phyloP scores from a whole-genome alignment of 2,797 vertebrate genomes.

The Cirrhinus molitorella region DNA sequence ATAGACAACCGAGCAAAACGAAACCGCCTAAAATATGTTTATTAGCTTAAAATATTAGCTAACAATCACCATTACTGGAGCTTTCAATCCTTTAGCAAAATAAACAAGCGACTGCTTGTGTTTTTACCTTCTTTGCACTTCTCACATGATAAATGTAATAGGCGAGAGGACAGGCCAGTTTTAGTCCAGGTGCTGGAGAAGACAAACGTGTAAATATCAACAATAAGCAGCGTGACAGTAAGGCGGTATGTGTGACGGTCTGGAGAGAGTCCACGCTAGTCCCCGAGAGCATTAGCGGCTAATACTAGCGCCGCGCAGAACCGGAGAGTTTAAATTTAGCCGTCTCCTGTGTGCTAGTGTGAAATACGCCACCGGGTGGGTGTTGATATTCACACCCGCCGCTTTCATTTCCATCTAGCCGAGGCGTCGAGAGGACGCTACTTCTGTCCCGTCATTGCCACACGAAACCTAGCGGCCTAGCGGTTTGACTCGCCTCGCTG shows the following conservation, averaged over 20 bases:
- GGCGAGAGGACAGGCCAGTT: constrained; percentile 50
- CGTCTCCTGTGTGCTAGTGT: constrained; percentile 38
- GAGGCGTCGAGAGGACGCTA: neutral
- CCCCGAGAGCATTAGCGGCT: constrained; percentile 55
- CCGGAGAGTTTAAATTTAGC: constrained; percentile 70
- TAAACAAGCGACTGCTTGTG: neutral
- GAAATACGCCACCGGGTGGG: constrained; percentile 64
- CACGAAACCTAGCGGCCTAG: constrained; percentile 49
- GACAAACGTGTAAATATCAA: constrained; percentile 64
- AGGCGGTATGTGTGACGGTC: constrained; percentile 26
- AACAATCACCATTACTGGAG: neutral
- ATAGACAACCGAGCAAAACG: too few species aligned
- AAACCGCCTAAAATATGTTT: too few species aligned
- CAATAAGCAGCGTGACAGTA: constrained; percentile 55
- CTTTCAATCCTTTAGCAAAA: neutral
- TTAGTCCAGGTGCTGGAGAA: constrained; percentile 54
- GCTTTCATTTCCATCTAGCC: constrained; percentile 59
- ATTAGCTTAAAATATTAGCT: too few species aligned
- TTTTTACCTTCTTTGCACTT: neutral
- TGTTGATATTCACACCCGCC: constrained; percentile 61
- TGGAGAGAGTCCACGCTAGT: neutral
- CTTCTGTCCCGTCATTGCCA: neutral
- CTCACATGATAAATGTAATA: neutral
- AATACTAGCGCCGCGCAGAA: constrained; percentile 62
- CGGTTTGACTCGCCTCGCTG: constrained; percentile 42